phyloP scores from a whole-genome alignment of 2,797 vertebrate species.

The Sebastes melanostomus region DNA sequence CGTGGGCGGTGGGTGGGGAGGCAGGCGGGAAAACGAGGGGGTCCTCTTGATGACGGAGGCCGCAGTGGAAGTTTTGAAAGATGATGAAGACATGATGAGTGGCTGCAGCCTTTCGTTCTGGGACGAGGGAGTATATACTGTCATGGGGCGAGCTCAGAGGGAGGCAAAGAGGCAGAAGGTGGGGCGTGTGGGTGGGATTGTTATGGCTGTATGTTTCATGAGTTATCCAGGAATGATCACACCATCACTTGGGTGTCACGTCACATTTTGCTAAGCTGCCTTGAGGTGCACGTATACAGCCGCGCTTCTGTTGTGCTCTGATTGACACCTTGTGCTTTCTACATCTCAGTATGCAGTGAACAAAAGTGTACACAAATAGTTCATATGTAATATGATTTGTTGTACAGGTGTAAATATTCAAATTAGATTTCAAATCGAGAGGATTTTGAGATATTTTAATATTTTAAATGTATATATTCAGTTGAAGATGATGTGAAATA shows the following conservation, averaged over 20 bases:
- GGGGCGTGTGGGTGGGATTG: constrained; percentile 31
- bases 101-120: constrained; percentile 1
- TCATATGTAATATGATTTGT: not conserved
- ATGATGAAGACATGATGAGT: constrained; percentile 62
- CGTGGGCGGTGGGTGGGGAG: constrained; percentile 31
- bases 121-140: constrained; percentile 7
- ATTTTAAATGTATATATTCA: not conserved
- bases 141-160: constrained; percentile 15
- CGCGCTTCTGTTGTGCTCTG: not conserved
- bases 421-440: not conserved
- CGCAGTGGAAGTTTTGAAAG: constrained; percentile 29
- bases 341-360: not conserved
- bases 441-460: not conserved
- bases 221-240: constrained; percentile 66
- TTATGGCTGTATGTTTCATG: constrained; percentile 38
- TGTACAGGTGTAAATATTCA: not conserved
- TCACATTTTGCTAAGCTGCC: constrained; percentile 69
- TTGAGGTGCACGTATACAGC: constrained; percentile 40
- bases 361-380: not conserved
- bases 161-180: constrained; percentile 15
- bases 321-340: not conserved
- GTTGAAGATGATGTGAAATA: not conserved
- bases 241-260: constrained; percentile 63
- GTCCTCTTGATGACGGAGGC: constrained; percentile 29
- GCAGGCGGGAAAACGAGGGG: constrained; percentile 60